Evolutionary conservation across 92 coral and sea anemone species (phyloP).

Genomic region (Epizoanthus fatuus): DNA sequence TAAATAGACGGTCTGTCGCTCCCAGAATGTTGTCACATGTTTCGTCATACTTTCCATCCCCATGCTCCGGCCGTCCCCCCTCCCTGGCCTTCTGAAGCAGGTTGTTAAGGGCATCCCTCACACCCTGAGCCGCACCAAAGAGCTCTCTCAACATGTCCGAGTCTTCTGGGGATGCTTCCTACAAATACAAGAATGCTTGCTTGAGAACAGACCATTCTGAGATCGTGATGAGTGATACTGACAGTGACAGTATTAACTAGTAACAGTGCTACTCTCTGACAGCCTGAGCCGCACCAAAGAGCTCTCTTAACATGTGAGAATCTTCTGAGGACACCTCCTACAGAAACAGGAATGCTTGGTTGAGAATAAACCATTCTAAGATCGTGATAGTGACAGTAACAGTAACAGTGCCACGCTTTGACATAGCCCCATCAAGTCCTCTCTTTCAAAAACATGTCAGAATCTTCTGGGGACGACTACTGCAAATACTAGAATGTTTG

Average conservation of each 20-base stretch:
- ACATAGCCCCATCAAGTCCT: slow-evolving; percentile 24
- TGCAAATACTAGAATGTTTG: neutral
- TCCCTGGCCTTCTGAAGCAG: slow-evolving; percentile 89
- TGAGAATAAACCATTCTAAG: no score
- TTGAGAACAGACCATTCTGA: no score
- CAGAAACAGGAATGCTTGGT: neutral
- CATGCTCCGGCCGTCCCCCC: slow-evolving; percentile 81
- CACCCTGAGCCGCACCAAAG: slow-evolving; percentile 92
- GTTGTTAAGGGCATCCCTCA: slow-evolving; percentile 90
- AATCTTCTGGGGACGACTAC: slow-evolving; percentile 89
- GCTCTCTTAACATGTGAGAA: slow-evolving; percentile 65
- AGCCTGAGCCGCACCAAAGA: slow-evolving; percentile 85
- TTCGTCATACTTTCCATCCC: slow-evolving; percentile 91
- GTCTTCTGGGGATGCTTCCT: slow-evolving; percentile 92
- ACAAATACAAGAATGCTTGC: neutral
- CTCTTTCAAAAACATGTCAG: slow-evolving; percentile 82
- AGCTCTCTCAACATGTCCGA: slow-evolving; percentile 85
- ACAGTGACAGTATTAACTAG: neutral
- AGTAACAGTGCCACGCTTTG: no score
- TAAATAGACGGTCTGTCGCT: slow-evolving; percentile 97
- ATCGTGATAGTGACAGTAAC: no score
- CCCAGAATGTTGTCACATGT: slow-evolving; percentile 94
- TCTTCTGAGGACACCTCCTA: slow-evolving; percentile 88
- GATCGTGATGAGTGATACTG: no score
- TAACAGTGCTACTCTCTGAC: slow-evolving; percentile 50